phyloP scores from a whole-genome alignment of 2,113 vertebrate species.

The Marmota flaviventris region DNA sequence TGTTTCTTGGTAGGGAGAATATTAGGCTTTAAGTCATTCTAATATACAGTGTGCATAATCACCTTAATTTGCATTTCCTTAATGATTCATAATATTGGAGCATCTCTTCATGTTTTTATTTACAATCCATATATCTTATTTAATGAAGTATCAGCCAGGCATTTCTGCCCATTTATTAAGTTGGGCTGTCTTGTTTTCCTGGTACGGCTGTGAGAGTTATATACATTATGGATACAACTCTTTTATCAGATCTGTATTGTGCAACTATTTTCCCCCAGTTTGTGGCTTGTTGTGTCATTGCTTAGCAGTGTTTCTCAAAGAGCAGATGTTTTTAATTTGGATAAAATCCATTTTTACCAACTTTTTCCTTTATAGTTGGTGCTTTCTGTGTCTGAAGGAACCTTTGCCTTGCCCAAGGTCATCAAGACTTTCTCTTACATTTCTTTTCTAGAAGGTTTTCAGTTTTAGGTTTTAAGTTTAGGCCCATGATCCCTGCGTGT shows the following conservation, averaged over 20 bases:
- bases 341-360: constrained; percentile 63
- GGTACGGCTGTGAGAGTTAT: background rate
- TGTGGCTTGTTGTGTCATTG: constrained; percentile 57
- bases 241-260: constrained; percentile 58
- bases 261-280: constrained; percentile 56
- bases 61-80: constrained; percentile 1
- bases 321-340: constrained; percentile 68
- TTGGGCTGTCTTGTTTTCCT: background rate
- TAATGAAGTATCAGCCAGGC: background rate
- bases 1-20: background rate
- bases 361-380: constrained; percentile 22
- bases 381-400: constrained; percentile 36
- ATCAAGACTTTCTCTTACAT: background rate
- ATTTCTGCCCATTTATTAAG: constrained; percentile 3
- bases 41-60: background rate
- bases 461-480: constrained; percentile 9
- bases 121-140: background rate
- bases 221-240: background rate
- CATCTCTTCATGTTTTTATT: background rate
- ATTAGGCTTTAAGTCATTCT: background rate
- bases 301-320: constrained; percentile 63
- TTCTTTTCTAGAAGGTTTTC: background rate
- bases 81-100: background rate
- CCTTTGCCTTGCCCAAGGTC: constrained; percentile 5
- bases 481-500: background rate